Evolutionary conservation across 2,113 vertebrate species (phyloP), one percentile per base, ranked within the genome.

Genomic region (Eudorcas thomsonii): DNA sequence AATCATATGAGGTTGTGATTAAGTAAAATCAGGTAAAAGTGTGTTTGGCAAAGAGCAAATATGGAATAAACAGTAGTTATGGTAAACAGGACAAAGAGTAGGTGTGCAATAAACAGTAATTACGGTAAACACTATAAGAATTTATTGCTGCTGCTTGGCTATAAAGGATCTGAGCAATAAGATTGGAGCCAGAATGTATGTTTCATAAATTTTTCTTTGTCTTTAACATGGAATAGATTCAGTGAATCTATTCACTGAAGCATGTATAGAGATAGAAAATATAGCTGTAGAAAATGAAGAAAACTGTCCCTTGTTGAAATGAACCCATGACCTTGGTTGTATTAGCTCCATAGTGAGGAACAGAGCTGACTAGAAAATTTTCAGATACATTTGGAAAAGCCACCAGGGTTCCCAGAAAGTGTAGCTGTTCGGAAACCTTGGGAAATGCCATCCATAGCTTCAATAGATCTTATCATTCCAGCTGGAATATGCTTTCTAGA

Each of bases 391-490:
- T 94, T 93, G 82, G 92, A 94, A 94, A 97, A 96, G 82, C 57
- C 78, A 54, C 21, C 1, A 45, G 83, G 83, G 93, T 92, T 97
- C 82, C 78, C 85, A 91, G 97, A 84, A 64, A 93, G 55, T 26
- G 71, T 54, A 78, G 62, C 78, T 91, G 48, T 64, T 98, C 9
- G 23, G 95, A 95, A 96, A 91, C 82, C 88, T 97, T 57, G n/a
- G 91, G 71, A 96, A 97, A 85, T 60, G 86, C 89, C 64, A 90
- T 91, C 90, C 50, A 30, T 13, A 6, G 57, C 71, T 97, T 97
- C 96, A 91, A 60, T 45, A 52, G 91, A 94, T 52, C 92, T 97
- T 95, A 97, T 97, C 97, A 13, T 59, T 80, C 67, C 86, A n/a
- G 59, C 90, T 80, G 26, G 95, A 95, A 94, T 96, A 88, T 39